Evolutionary conservation across 2,113 vertebrate genomes (phyloP), one percentile per base, ranked within the genome.

Genomic region (Athene noctua): DNA sequence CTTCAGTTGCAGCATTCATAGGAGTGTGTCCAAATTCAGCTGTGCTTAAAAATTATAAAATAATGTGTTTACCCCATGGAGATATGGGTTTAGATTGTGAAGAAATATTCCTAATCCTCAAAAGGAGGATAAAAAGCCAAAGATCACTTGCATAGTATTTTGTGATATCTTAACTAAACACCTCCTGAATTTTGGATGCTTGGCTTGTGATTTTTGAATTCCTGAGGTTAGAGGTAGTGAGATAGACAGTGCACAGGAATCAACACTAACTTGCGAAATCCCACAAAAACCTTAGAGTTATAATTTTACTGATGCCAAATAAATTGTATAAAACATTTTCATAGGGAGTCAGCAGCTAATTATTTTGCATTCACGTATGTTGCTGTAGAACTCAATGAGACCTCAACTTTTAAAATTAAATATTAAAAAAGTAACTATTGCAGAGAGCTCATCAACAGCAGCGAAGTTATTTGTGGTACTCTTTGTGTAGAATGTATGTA

Each of bases 401-500:
- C 25, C 81, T 90, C 58, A 88, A 92, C 34, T 95, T 96, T 72
- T 73, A 62, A 93, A 84, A 68, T 67, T 61, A 83, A 91, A 94
- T 89, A 82, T 96, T 96, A 52, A 89, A 90, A 87, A 87, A 80
- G 65, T 52, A 83, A 66, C 49, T 72, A 26, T 92, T 78, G 58
- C 86, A 82, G 91, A 61, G 90, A 96, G 63, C 63, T 97, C 85
- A 83, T 96, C 80, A 93, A 94, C 96, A 90, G 96, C 30, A 95
- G 96, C 67, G 94, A 97, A 97, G 96, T 95, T 92, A 94, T 84
- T 92, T 94, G 85, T 89, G 68, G 82, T 81, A 81, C 95, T 94
- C 96, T 94, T 97, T 89, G 93, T 74, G 29, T 89, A 90, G 95
- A 96, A 95, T 96, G 93, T 89, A 95, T 96, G 95, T 91, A 96